Conservation (phyloP, 2,888 invertebrate genomes). For the Nephrocerus scutellatus region DNA sequence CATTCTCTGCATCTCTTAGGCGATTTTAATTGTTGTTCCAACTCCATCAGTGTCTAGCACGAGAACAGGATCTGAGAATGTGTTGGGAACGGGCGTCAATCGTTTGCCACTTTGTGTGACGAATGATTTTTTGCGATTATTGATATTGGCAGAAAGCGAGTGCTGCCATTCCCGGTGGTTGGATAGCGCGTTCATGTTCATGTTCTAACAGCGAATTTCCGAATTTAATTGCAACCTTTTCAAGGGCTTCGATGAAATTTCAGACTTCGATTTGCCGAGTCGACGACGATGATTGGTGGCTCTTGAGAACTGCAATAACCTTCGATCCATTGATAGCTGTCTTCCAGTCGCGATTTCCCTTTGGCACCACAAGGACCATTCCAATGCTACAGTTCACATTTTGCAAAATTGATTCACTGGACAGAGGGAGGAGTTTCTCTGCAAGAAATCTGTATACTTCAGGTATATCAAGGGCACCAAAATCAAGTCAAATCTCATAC, state of each 20-base stretch:
- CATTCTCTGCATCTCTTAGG: constrained; percentile 73
- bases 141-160: constrained; percentile 12
- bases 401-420: constrained; percentile 71
- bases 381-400: constrained; percentile 97
- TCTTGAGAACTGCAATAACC: constrained; percentile 49
- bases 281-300: constrained; percentile 13
- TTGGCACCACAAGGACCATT: constrained; percentile 68
- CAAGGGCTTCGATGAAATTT: constrained; percentile 63
- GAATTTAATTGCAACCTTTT: constrained; percentile 41
- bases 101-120: constrained; percentile 33
- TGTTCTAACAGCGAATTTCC: constrained; percentile 33
- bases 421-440: constrained; percentile 63
- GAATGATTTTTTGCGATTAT: constrained; percentile 31
- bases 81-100: constrained; percentile 41
- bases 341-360: constrained; percentile 49
- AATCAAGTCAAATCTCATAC: constrained; percentile 62
- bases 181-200: constrained; percentile 22
- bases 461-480: constrained; percentile 63
- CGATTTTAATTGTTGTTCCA: constrained; percentile 92
- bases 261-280: constrained; percentile 53
- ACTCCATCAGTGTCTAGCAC: constrained; percentile 98
- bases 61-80: constrained; percentile 68
- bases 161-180: constrained; percentile 17
- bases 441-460: constrained; percentile 87
- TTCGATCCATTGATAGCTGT: constrained; percentile 46